A percentile compares a stretch with the other conserved stretches of the same genome.
phyloP scores from a whole-genome alignment of 2,888 invertebrate species.

The Melinaea marsaeus region DNA sequence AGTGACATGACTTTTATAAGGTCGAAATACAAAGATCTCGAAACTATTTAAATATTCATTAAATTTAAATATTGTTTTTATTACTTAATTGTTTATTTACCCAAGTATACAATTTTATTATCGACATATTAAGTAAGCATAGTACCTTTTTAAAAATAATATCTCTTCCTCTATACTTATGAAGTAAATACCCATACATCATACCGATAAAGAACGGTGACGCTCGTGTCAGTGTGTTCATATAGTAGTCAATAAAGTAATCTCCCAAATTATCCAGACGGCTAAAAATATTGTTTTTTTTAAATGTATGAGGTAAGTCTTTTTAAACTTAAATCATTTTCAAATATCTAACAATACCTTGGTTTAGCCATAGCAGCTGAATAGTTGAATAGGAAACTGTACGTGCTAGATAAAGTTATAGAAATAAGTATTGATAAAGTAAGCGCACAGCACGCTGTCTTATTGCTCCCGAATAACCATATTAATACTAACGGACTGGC shows the following conservation, averaged over 20 bases:
- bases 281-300: constrained; percentile 11
- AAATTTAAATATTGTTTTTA: too few species aligned
- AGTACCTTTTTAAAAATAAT: constrained; percentile 35
- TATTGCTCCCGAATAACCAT: constrained; percentile 34
- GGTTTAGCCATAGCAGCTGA: constrained; percentile 43
- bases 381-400: constrained; percentile 55
- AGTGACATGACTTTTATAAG: too few species aligned
- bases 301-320: too few species aligned
- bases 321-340: background rate
- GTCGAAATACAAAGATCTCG: too few species aligned
- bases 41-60: too few species aligned
- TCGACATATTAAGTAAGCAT: constrained; percentile 8
- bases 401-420: constrained; percentile 40
- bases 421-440: constrained; percentile 26
- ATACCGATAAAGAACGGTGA: constrained; percentile 47
- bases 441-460: constrained; percentile 31
- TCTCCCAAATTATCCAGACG: constrained; percentile 22
- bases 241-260: constrained; percentile 44
- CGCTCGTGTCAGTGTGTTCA: constrained; percentile 50
- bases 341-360: constrained; percentile 39
- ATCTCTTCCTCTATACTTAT: constrained; percentile 43
- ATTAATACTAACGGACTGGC: constrained; percentile 38
- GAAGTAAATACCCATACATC: constrained; percentile 56
- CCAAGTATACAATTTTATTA: too few species aligned
- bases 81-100: too few species aligned